phyloP scores from a whole-genome alignment of 1,140 invertebrate species.

The Cheumatopsyche charites region DNA sequence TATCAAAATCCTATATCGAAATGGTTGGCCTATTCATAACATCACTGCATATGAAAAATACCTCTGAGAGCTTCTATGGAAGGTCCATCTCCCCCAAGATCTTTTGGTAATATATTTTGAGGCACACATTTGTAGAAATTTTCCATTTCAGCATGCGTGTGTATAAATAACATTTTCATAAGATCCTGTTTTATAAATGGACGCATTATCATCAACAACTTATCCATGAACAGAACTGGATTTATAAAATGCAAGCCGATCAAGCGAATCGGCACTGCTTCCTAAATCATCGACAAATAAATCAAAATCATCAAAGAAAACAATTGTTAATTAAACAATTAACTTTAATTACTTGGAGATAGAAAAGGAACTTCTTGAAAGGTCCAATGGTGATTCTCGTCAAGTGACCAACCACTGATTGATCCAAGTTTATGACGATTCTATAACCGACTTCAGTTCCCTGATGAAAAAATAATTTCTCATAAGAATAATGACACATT shows the following conservation, averaged over 20 bases:
- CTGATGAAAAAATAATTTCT: too few relatives aligned
- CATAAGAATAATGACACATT: too few relatives aligned
- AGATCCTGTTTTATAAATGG: constrained; percentile 75
- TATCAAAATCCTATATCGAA: too few relatives aligned
- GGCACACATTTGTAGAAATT: constrained; percentile 55
- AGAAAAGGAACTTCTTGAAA: constrained; percentile 69
- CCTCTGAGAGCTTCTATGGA: too few relatives aligned
- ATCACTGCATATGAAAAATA: too few relatives aligned
- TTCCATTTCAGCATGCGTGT: constrained; percentile 55
- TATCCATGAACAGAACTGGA: constrained; percentile 70
- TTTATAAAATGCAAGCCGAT: constrained; percentile 73
- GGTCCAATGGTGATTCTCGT: constrained; percentile 64
- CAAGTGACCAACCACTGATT: constrained; percentile 63
- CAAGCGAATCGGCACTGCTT: constrained; percentile 67
- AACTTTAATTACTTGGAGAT: constrained; percentile 70
- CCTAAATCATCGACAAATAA: too few relatives aligned
- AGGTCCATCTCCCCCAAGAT: too few relatives aligned
- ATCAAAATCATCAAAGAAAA: too few relatives aligned
- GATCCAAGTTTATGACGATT: constrained; percentile 67
- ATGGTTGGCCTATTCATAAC: too few relatives aligned
- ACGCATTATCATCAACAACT: constrained; percentile 68
- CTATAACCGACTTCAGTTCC: constrained; percentile 61
- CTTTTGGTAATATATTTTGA: too few relatives aligned
- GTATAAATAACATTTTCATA: constrained; percentile 66
- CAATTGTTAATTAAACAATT: too few relatives aligned